phyloP scores from a whole-genome alignment of 2,888 invertebrate species.

The Lasioglossum figueresi region DNA sequence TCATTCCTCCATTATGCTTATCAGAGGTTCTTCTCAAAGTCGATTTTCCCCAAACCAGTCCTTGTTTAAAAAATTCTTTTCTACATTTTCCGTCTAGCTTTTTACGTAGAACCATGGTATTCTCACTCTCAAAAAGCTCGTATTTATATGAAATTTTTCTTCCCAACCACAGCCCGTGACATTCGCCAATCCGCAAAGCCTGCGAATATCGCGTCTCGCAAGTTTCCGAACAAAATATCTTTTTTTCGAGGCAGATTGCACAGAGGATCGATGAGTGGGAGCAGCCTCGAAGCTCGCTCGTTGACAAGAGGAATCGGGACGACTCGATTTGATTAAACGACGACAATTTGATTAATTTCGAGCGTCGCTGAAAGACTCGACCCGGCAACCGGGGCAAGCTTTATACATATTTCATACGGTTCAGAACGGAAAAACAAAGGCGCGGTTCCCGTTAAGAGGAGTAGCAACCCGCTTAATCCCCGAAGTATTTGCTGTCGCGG shows the following conservation, averaged over 20 bases:
- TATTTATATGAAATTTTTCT: no score
- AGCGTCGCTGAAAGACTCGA: constrained; percentile 16
- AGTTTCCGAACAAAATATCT: background rate
- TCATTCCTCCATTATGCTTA: no score
- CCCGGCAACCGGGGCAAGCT: constrained; percentile 22
- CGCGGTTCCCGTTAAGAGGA: background rate
- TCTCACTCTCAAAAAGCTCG: no score
- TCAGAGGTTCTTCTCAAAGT: no score
- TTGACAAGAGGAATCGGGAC: background rate
- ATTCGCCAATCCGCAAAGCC: background rate
- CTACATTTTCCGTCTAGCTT: no score
- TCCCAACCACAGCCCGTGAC: no score
- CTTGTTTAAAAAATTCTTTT: no score
- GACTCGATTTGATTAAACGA: constrained; percentile 27
- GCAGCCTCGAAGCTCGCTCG: background rate
- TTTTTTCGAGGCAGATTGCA: background rate
- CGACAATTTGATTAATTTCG: constrained; percentile 42
- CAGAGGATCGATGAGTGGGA: background rate
- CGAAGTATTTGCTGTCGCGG: constrained; percentile 57
- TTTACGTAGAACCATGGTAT: no score
- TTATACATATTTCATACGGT: constrained; percentile 54
- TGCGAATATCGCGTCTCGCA: background rate
- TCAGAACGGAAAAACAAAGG: constrained; percentile 48
- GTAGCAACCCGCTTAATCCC: constrained; percentile 50
- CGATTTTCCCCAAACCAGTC: no score